A percentile compares a stretch with the other conserved stretches of the same genome.
Conservation (phyloP, 1,140 invertebrate genomes). For the Cydia amplana region DNA sequence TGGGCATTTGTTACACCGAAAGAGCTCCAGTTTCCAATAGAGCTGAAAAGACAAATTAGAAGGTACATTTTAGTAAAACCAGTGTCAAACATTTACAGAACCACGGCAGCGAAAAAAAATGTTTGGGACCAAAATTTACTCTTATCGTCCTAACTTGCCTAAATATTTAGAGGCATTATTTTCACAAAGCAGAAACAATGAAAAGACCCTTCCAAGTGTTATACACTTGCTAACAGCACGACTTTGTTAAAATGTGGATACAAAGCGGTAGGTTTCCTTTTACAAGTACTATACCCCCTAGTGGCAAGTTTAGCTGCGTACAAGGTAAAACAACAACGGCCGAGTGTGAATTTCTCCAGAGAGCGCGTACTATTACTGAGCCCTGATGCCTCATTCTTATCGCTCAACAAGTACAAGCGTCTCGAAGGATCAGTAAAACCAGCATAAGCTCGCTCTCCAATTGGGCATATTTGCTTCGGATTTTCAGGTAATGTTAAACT, state of each 20-base stretch:
- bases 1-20: too few species aligned
- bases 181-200: slow-evolving; percentile 29
- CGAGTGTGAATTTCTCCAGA: slow-evolving; percentile 48
- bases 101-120: too few species aligned
- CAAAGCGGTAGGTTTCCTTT: slow-evolving; percentile 28
- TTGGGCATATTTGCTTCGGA: not conserved
- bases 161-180: slow-evolving; percentile 3
- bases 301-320: slow-evolving; percentile 25
- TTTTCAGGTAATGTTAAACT: not conserved
- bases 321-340: slow-evolving; percentile 32
- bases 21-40: too few species aligned
- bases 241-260: slow-evolving; percentile 15
- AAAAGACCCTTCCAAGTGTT: not conserved
- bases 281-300: slow-evolving; percentile 29
- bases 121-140: too few species aligned
- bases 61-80: too few species aligned
- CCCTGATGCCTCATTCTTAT: not conserved
- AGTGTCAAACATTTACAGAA: too few species aligned
- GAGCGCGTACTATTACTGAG: slow-evolving; percentile 51
- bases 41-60: too few species aligned
- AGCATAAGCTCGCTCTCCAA: not conserved
- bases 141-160: not conserved
- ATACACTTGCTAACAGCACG: slow-evolving; percentile 24
- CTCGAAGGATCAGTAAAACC: not conserved
- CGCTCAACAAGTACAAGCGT: not conserved